phyloP scores from a whole-genome alignment of 2,888 invertebrate species.

The Lycocerus yunnanus region DNA sequence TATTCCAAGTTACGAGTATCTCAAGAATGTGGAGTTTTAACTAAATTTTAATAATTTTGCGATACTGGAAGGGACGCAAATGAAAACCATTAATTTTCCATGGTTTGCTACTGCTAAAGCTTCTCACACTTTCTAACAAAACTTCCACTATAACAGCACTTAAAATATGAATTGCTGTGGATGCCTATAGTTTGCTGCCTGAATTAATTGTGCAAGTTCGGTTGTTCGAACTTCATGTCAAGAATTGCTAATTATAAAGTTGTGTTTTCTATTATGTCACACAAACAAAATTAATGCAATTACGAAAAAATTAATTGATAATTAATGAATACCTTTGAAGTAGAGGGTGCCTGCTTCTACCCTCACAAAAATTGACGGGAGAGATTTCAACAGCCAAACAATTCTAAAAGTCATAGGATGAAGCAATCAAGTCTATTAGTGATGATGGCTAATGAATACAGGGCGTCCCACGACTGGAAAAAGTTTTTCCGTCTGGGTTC shows the following conservation, averaged over 20 bases:
- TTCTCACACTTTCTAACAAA: conserved; percentile 11
- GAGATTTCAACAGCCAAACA: no score
- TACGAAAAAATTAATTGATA: neutral
- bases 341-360: neutral
- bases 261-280: conserved; percentile 5
- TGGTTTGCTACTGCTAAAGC: conserved; percentile 9
- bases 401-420: no score
- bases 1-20: neutral
- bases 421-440: no score
- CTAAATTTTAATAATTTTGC: conserved; percentile 6
- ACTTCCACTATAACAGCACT: conserved; percentile 14
- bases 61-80: conserved; percentile 1
- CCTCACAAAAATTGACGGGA: no score
- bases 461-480: no score
- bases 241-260: conserved; percentile 17
- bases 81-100: conserved; percentile 16
- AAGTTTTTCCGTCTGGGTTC: no score
- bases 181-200: conserved; percentile 7
- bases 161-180: conserved; percentile 18
- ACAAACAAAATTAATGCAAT: conserved; percentile 1
- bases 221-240: conserved; percentile 13
- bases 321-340: neutral
- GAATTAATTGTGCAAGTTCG: conserved; percentile 21
- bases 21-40: conserved; percentile 7
- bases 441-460: no score